These are phyloP conservation scores for Notechis scutatus DNA, from an alignment of 2,113 vertebrate genomes.

Conservation along the genomic window DNA sequence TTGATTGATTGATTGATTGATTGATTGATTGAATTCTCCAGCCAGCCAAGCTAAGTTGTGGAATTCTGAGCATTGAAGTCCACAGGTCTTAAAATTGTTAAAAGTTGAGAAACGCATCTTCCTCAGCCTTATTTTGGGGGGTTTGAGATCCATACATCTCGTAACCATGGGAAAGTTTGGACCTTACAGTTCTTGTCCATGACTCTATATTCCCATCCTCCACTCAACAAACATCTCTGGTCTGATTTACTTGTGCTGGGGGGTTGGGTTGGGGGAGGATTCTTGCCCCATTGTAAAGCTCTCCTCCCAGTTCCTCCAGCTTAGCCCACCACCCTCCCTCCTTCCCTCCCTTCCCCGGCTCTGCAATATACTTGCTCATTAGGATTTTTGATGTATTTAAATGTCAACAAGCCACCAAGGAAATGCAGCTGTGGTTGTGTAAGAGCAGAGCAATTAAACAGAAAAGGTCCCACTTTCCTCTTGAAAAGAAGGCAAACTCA, in stretches of 20 bases:
- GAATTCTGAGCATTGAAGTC: too few relatives aligned
- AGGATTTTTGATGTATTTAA: constrained; percentile 66
- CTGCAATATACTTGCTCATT: constrained; percentile 50
- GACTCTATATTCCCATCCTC: neutral
- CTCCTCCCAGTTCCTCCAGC: neutral
- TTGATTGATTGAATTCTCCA: too few relatives aligned
- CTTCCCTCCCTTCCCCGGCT: constrained; percentile 10
- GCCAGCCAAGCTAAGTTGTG: too few relatives aligned
- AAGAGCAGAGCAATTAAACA: constrained; percentile 59
- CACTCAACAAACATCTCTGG: neutral
- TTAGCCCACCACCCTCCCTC: neutral
- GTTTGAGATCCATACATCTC: neutral
- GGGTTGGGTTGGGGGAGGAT: neutral
- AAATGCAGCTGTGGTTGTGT: constrained; percentile 44
- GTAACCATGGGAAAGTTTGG: neutral
- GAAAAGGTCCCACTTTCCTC: constrained; percentile 50
- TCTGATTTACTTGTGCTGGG: neutral
- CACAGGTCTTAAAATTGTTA: too few relatives aligned
- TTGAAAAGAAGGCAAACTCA: constrained; percentile 39
- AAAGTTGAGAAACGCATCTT: neutral
- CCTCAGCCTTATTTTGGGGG: neutral
- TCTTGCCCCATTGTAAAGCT: neutral
- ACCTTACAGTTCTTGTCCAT: neutral
- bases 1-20: too few relatives aligned
- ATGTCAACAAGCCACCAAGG: constrained; percentile 66